These are phyloP conservation scores for Polypedilum vanderplanki DNA, from an alignment of 1,140 invertebrate genomes.

Conservation along the genomic window DNA sequence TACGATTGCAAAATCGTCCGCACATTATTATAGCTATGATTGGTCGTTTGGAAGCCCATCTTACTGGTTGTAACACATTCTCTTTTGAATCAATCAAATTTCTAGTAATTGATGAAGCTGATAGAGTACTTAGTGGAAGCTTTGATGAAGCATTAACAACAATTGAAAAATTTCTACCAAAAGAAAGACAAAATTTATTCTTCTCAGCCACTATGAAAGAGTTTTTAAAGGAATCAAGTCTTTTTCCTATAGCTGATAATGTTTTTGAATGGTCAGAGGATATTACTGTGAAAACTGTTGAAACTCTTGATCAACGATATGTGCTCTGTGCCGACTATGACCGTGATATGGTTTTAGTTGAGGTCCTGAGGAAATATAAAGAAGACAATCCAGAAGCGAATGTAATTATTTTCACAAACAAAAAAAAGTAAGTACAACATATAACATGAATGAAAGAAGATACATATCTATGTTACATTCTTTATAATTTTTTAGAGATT, in stretches of 20 bases:
- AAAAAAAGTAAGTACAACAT: conserved; percentile 70
- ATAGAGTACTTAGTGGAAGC: conserved; percentile 70
- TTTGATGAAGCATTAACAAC: conserved; percentile 74
- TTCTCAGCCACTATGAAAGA: conserved; percentile 97
- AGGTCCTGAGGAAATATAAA: conserved; percentile 73
- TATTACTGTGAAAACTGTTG: conserved; percentile 68
- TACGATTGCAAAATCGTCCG: conserved; percentile 76
- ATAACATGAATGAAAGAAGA: neutral
- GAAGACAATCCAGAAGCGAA: conserved; percentile 65
- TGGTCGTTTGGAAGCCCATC: conserved; percentile 79
- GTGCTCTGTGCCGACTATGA: conserved; percentile 82
- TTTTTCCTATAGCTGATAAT: conserved; percentile 40
- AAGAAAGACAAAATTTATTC: conserved; percentile 74
- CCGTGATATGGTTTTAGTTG: conserved; percentile 88
- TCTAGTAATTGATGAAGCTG: conserved; percentile 88
- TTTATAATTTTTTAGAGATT: conserved; percentile 53
- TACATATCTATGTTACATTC: neutral
- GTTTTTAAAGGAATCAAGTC: conserved; percentile 47
- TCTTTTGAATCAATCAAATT: conserved; percentile 74
- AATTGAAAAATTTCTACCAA: conserved; percentile 75
- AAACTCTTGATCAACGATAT: conserved; percentile 81
- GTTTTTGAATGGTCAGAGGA: conserved; percentile 55
- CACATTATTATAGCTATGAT: conserved; percentile 94
- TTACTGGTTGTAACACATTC: conserved; percentile 77
- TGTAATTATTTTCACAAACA: conserved; percentile 89